Conservation (phyloP, 2,113 vertebrate genomes). For the Hippocampus guttulatus region DNA sequence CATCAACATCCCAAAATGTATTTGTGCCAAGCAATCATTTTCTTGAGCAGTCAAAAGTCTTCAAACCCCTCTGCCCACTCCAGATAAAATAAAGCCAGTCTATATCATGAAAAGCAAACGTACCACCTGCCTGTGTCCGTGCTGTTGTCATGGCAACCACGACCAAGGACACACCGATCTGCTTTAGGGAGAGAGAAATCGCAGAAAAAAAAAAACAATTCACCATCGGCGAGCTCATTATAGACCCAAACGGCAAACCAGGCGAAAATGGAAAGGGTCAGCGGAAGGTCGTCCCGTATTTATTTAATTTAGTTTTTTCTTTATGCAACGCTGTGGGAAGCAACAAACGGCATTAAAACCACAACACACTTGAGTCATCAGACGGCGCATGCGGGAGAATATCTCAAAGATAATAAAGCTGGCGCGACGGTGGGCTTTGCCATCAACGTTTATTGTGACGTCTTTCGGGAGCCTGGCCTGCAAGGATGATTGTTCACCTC, state of each 20-base stretch:
- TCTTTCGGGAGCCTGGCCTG: background rate
- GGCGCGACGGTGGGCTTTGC: slow-evolving; percentile 44
- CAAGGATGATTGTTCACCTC: background rate
- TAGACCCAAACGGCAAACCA: slow-evolving; percentile 3
- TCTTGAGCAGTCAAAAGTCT: slow-evolving; percentile 7
- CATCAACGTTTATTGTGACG: slow-evolving; percentile 33
- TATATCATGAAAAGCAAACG: slow-evolving; percentile 34
- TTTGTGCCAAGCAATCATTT: slow-evolving; percentile 14
- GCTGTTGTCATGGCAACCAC: slow-evolving; percentile 55
- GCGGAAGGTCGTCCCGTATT: background rate
- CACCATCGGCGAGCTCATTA: slow-evolving; percentile 36
- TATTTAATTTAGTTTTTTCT: slow-evolving; percentile 2
- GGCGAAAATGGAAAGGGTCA: background rate
- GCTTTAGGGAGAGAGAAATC: slow-evolving; percentile 11
- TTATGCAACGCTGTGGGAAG: slow-evolving; percentile 9
- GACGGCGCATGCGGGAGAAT: slow-evolving; percentile 43
- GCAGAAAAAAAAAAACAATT: slow-evolving; percentile 10
- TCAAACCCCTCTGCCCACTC: background rate
- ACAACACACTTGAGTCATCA: slow-evolving; percentile 26
- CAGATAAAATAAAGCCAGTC: slow-evolving; percentile 21
- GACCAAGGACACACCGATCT: slow-evolving; percentile 17
- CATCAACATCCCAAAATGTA: slow-evolving; percentile 21
- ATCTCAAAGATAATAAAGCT: slow-evolving; percentile 58
- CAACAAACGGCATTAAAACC: slow-evolving; percentile 28
- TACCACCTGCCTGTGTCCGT: slow-evolving; percentile 7